A percentile compares a stretch with the other conserved stretches of the same genome.
These are phyloP conservation scores for Capra hircus DNA, from an alignment of 2,113 vertebrate genomes.

Conservation along the genomic window DNA sequence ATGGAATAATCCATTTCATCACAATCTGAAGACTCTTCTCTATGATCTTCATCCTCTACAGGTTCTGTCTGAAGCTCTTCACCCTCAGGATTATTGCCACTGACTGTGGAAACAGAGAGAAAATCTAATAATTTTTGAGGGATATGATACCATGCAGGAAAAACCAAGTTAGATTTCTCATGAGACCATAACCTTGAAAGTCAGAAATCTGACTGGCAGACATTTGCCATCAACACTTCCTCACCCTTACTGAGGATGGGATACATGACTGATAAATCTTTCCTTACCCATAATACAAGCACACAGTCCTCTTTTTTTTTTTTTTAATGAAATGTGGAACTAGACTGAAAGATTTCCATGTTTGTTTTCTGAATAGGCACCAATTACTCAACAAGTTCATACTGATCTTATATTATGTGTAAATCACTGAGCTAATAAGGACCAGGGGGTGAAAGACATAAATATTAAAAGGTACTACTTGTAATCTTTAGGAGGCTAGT, in stretches of 20 bases:
- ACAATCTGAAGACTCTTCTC: constrained; percentile 33
- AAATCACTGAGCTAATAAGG: not conserved
- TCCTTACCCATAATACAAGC: not conserved
- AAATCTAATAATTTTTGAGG: not conserved
- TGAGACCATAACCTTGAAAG: not conserved
- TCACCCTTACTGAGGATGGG: not conserved
- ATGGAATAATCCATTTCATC: constrained; percentile 15
- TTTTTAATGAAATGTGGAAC: not conserved
- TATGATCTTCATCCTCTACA: not conserved
- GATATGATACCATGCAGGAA: not conserved
- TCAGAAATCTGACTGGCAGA: not conserved
- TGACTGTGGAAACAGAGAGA: constrained; percentile 43
- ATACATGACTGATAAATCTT: not conserved
- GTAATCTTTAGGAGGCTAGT: not conserved
- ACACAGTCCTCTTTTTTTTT: not conserved
- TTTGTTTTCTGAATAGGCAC: not conserved
- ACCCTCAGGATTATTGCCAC: not conserved
- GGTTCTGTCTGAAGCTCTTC: constrained; percentile 26
- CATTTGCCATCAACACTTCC: not conserved
- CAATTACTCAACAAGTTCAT: not conserved
- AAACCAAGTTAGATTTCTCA: not conserved
- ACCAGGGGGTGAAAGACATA: not conserved
- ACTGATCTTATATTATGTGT: not conserved
- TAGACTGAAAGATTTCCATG: not conserved
- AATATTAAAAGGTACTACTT: not conserved